These are phyloP conservation scores for Manis pentadactyla DNA, from an alignment of 2,797 vertebrate species.

Conservation along the genomic window DNA sequence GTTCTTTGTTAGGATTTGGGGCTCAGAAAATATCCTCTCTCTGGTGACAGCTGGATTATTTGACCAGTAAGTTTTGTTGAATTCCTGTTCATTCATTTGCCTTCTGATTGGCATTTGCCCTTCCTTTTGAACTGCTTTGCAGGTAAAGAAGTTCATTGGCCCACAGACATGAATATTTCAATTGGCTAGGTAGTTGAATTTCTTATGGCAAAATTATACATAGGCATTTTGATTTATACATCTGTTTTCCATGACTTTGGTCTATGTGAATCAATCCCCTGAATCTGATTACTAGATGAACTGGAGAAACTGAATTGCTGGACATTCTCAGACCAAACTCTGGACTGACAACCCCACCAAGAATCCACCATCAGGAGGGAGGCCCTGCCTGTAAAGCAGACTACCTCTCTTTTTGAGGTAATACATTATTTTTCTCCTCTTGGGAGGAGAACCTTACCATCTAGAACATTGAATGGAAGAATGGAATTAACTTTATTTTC, in stretches of 20 bases:
- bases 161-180: background rate
- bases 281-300: background rate
- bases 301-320: background rate
- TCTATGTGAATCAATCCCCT: background rate
- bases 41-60: background rate
- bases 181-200: background rate
- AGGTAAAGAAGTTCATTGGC: background rate
- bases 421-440: background rate
- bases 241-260: conserved; percentile 10
- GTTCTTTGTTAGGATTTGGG: background rate
- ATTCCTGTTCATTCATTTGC: background rate
- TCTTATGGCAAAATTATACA: background rate
- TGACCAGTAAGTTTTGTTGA: background rate
- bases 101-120: background rate
- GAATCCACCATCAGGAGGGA: background rate
- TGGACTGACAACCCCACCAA: background rate
- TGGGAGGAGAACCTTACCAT: background rate
- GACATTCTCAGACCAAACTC: background rate
- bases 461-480: background rate
- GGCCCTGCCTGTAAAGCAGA: background rate
- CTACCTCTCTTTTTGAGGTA: background rate
- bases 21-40: background rate
- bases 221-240: background rate
- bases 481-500: background rate
- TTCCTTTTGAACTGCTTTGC: background rate